phyloP scores from a whole-genome alignment of 2,113 vertebrate species.

The Percina caprodes region DNA sequence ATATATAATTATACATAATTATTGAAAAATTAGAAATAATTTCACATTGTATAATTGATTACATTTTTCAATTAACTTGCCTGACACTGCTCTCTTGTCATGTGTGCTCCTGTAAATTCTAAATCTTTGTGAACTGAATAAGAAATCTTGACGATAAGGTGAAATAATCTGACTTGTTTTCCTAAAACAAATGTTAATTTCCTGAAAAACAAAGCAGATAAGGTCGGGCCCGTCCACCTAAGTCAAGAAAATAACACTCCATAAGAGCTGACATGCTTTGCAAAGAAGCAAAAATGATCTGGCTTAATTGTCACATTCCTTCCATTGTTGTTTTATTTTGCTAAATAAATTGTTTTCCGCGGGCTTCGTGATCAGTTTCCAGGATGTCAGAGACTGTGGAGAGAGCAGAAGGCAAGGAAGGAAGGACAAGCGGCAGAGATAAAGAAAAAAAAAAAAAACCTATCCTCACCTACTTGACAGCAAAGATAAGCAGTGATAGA shows the following conservation, averaged over 20 bases:
- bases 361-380: constrained; percentile 48
- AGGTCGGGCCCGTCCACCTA: neutral
- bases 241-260: neutral
- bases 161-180: neutral
- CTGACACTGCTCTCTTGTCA: neutral
- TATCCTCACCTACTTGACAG: constrained; percentile 68
- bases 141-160: neutral
- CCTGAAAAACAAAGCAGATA: constrained; percentile 8
- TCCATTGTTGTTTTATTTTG: constrained; percentile 11
- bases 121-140: neutral
- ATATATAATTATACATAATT: no score
- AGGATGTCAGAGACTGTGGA: constrained; percentile 29
- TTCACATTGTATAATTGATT: no score
- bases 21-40: no score
- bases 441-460: constrained; percentile 35
- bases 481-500: constrained; percentile 74
- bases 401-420: constrained; percentile 20
- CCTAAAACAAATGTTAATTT: constrained; percentile 17
- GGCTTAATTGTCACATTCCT: neutral
- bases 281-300: neutral
- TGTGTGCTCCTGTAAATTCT: neutral
- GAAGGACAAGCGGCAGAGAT: constrained; percentile 43
- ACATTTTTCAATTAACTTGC: neutral
- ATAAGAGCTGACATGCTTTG: constrained; percentile 1
- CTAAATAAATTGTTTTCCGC: constrained; percentile 3